Conservation (phyloP, 2,797 vertebrate genomes). For the Enteromius fasciolatus region DNA sequence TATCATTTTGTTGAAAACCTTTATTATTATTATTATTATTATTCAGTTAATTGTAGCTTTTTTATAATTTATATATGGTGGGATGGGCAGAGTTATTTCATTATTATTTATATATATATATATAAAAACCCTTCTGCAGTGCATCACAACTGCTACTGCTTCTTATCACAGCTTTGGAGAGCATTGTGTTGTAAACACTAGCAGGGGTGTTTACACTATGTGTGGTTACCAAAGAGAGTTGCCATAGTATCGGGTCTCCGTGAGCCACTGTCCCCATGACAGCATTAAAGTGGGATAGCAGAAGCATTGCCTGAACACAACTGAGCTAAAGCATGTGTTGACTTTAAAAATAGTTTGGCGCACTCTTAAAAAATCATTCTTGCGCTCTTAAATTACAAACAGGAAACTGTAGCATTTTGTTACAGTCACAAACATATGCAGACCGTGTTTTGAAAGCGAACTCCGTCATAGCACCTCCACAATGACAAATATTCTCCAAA, state of each 20-base stretch:
- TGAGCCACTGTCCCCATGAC: slow-evolving; percentile 18
- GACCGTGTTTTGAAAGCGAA: not conserved
- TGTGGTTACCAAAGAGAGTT: slow-evolving; percentile 11
- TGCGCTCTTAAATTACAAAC: not conserved
- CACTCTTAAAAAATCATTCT: not conserved
- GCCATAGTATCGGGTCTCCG: not conserved
- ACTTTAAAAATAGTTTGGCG: not conserved
- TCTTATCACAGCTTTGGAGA: not conserved
- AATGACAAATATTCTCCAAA: slow-evolving; percentile 16
- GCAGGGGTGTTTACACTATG: slow-evolving; percentile 1
- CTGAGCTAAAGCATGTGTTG: slow-evolving; percentile 1
- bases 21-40: not conserved
- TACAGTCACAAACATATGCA: not conserved
- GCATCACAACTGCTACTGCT: not conserved
- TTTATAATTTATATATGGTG: not conserved
- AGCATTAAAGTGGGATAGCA: slow-evolving; percentile 3
- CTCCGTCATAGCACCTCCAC: not conserved
- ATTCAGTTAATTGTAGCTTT: not conserved
- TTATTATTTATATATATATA: not conserved
- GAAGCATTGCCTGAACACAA: slow-evolving; percentile 1
- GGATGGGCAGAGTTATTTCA: not conserved
- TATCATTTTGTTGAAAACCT: not conserved
- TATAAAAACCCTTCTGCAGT: not conserved
- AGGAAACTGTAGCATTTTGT: not conserved
- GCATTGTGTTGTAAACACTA: not conserved